These are phyloP conservation scores for Buphagus erythrorhynchus DNA, from an alignment of 2,797 vertebrate genomes.

Conservation along the genomic window DNA sequence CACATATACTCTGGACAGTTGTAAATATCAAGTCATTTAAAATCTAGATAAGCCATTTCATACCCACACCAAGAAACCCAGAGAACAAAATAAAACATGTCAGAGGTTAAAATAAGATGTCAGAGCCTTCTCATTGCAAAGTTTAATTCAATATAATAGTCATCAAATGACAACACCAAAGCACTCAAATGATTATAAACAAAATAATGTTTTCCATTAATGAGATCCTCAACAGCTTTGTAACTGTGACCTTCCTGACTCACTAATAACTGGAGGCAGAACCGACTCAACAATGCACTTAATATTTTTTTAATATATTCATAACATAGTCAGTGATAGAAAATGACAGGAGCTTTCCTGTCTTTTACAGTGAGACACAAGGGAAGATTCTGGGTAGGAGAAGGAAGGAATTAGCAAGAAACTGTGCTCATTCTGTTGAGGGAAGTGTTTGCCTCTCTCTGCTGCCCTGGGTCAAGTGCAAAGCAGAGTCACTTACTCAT, in stretches of 20 bases:
- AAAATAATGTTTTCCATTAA: not conserved
- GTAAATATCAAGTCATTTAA: constrained; percentile 64
- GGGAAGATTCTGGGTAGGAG: not conserved
- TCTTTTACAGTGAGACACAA: not conserved
- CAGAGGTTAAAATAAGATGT: not conserved
- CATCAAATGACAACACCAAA: not conserved
- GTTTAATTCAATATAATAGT: not conserved
- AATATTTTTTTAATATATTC: not conserved
- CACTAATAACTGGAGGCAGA: not conserved
- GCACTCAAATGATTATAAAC: not conserved
- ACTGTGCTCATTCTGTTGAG: rapidly evolving
- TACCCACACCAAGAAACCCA: constrained; percentile 40
- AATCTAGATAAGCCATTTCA: constrained; percentile 70
- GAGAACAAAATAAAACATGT: not conserved
- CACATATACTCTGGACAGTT: constrained; percentile 24
- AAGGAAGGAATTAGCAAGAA: not conserved
- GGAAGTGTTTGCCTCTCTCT: not conserved
- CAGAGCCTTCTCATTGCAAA: not conserved
- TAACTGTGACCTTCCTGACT: not conserved
- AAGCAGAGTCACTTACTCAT: not conserved
- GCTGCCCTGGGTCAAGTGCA: not conserved
- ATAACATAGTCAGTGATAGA: not conserved
- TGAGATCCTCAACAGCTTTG: not conserved
- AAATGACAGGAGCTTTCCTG: not conserved
- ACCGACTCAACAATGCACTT: not conserved